Conservation (phyloP, 1,140 invertebrate species). For the Aphelenchoides fujianensis region DNA sequence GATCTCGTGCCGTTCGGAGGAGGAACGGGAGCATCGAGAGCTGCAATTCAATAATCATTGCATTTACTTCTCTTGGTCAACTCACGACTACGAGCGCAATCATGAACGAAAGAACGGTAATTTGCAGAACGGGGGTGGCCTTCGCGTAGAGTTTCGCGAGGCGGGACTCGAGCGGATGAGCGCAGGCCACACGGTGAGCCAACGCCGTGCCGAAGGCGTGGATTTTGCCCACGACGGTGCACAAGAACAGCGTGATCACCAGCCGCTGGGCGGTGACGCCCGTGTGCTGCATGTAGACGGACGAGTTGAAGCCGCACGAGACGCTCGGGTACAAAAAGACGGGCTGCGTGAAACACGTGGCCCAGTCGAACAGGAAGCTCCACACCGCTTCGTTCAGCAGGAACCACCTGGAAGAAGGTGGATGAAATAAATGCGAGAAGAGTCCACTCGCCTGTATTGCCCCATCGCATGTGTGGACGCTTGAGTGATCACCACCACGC, state of each 20-base stretch:
- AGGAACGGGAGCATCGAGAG: no score
- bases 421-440: background rate
- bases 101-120: no score
- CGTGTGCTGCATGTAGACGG: background rate
- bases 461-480: background rate
- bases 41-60: no score
- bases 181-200: background rate
- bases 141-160: no score
- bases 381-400: background rate
- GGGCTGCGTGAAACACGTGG: background rate
- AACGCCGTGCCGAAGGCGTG: background rate
- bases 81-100: no score
- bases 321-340: background rate
- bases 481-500: background rate
- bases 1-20: no score
- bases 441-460: background rate
- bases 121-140: no score
- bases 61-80: no score
- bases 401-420: background rate
- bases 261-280: background rate
- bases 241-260: background rate
- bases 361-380: background rate
- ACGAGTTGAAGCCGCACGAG: background rate
- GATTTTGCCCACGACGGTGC: background rate
- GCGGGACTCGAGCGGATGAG: no score